Evolutionary conservation across 2,797 vertebrate genomes (phyloP), one percentile per base, ranked within the genome.

Genomic region (Erpetoichthys calabaricus): DNA sequence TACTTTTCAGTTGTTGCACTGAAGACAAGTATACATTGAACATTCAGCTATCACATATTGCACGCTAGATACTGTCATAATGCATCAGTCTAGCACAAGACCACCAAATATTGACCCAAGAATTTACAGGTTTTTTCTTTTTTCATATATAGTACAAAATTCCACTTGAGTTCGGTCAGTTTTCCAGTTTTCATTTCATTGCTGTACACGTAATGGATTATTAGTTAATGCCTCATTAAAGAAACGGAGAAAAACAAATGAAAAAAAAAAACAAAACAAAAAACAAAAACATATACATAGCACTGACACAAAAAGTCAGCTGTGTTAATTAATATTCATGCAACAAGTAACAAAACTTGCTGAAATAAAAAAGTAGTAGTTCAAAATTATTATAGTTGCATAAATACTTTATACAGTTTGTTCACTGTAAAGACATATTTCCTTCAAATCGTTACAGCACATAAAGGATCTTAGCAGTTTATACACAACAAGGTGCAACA

Each of bases 291-390:
- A 92, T 94, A 85, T 92, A 94, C 88, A 93, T 87, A 80, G 85
- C 86, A 93, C 92, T 92, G 92, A 97, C 91, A 93, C 93, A 95
- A 89, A 95, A 97, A 94, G 92, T 95, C 94, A 95, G 91, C 86
- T 82, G 83, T 91, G 91, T 95, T 95, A 93, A 25, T 25, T 25
- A 25, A 89, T 86, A 87, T 78, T 94, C 92, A 96, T 96, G 93
- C 91, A 91, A 94, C 89, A 96, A 93, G 90, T 93, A 92, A 95
- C 85, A 78, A 87, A 94, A 95, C 91, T 92, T 96, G 93, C 92
- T 93, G 91, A 89, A 91, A 94, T 91, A 88, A 84, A 92, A 76
- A 91, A 91, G 89, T 90, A 84, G 79, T 84, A 81, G 80, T 84
- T 89, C 88, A 88, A 93, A 94, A 89, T 79, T 85, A 84, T 86